phyloP scores from a whole-genome alignment of 1,140 invertebrate species.

The Spodoptera frugiperda region DNA sequence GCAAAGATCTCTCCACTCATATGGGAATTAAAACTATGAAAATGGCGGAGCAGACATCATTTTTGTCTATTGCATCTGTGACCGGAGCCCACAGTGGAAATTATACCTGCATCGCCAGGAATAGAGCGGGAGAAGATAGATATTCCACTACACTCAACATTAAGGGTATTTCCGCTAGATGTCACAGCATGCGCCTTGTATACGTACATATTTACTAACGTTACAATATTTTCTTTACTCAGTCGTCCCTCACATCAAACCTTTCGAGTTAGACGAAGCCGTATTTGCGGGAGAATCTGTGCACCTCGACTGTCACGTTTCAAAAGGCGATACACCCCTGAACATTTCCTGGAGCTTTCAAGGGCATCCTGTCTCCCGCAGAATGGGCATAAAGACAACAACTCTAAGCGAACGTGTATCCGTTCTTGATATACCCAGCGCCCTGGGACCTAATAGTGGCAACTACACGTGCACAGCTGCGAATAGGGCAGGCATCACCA shows the following conservation, averaged over 20 bases:
- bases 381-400: conserved; percentile 83
- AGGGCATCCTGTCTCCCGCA: conserved; percentile 71
- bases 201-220: conserved; percentile 67
- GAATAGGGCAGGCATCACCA: conserved; percentile 89
- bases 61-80: conserved; percentile 89
- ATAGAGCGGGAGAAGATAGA: conserved; percentile 88
- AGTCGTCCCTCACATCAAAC: conserved; percentile 90
- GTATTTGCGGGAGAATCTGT: conserved; percentile 88
- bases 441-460: conserved; percentile 88
- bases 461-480: conserved; percentile 91
- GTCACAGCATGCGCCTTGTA: conserved; percentile 70
- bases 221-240: conserved; percentile 77
- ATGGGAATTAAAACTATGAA: conserved; percentile 86
- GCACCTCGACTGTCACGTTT: conserved; percentile 88
- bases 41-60: conserved; percentile 88
- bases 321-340: conserved; percentile 87
- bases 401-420: conserved; percentile 84
- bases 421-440: conserved; percentile 87
- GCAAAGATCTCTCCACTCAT: conserved; percentile 82
- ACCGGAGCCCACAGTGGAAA: conserved; percentile 88
- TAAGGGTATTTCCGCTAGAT: conserved; percentile 86
- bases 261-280: conserved; percentile 89
- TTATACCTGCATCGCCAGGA: conserved; percentile 89
- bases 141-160: conserved; percentile 88
- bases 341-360: conserved; percentile 85